Evolutionary conservation across 2,113 vertebrate species (phyloP), one percentile per base, ranked within the genome.

Genomic region (Lasiurus borealis): DNA sequence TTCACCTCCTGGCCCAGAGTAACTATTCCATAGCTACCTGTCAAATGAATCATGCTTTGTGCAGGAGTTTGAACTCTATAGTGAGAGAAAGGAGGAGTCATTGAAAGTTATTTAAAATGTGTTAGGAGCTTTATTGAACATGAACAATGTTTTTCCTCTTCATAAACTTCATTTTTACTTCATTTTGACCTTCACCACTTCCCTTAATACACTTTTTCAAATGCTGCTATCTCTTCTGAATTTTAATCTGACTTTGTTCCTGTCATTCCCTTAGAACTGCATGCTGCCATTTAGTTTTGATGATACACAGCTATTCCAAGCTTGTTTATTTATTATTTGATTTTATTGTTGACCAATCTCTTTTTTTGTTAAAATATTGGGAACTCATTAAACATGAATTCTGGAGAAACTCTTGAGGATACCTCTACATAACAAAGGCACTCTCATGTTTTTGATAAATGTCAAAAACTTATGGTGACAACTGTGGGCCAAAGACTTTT

Each of bases 371-470:
- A 19, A 81, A 90, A 91, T 27, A 50, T 73, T 91, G 29, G 25
- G 54, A 96, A 81, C 52, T 87, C 69, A 73, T 89, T 87, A 66
- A 93, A 93, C 84, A 82, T 87, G 68, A 81, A 89, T 92, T 88
- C 52, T 77, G 62, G 34, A 87, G 77, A 94, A 89, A 73, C n/a
- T 90, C 68, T 83, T n/a, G 7, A 36, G 29, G 31, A 44, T 73
- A 44, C 27, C 27, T 92, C 84, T 62, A 46, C 7, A 18, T 11
- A 83, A 57, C 62, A 87, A 95, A 81, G 40, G 11, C 10, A 66
- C 16, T 46, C n/a, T 68, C 29, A 75, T 85, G 64, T 36, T 83
- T 89, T 86, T 91, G 78, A 93, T 52, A 94, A 92, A 96, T 85
- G 29, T 76, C 48, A 86, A 31, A 44, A 48, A 48, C 76, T 75